Evolutionary conservation across 2,797 vertebrate species (phyloP).

Genomic region (Eutrigla gurnardus): DNA sequence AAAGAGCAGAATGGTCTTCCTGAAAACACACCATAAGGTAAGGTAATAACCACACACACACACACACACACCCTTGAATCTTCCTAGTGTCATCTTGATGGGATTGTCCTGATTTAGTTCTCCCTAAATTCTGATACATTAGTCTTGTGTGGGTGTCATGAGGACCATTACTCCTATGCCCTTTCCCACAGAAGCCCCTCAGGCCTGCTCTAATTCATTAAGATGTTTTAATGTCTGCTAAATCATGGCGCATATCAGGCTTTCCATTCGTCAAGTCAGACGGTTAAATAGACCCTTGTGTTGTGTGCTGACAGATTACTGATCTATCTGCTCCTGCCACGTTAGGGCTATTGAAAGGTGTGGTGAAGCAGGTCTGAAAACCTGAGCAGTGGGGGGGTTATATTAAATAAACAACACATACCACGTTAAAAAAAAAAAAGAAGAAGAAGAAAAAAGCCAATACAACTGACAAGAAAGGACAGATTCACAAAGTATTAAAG

Average conservation of each 20-base stretch:
- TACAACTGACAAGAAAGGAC: constrained; percentile 71
- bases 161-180: constrained; percentile 75
- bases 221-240: constrained; percentile 79
- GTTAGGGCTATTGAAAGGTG: constrained; percentile 46
- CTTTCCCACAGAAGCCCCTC: constrained; percentile 72
- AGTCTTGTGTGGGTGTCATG: constrained; percentile 72
- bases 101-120: constrained; percentile 74
- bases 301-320: constrained; percentile 59
- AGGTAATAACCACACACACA: constrained; percentile 40
- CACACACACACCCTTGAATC: constrained; percentile 19
- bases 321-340: constrained; percentile 53
- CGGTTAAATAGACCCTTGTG: constrained; percentile 68
- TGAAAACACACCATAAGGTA: constrained; percentile 46
- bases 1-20: constrained; percentile 44
- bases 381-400: constrained; percentile 68
- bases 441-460: constrained; percentile 34
- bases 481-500: constrained; percentile 67
- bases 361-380: constrained; percentile 65
- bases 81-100: constrained; percentile 60
- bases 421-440: constrained; percentile 37
- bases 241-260: constrained; percentile 73
- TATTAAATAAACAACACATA: constrained; percentile 62
- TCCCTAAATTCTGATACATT: constrained; percentile 75
- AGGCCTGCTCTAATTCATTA: constrained; percentile 77
- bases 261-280: constrained; percentile 74